Evolutionary conservation across 2,888 invertebrate species (phyloP), one percentile per base, ranked within the genome.

Genomic region (Dynastes hyllus): DNA sequence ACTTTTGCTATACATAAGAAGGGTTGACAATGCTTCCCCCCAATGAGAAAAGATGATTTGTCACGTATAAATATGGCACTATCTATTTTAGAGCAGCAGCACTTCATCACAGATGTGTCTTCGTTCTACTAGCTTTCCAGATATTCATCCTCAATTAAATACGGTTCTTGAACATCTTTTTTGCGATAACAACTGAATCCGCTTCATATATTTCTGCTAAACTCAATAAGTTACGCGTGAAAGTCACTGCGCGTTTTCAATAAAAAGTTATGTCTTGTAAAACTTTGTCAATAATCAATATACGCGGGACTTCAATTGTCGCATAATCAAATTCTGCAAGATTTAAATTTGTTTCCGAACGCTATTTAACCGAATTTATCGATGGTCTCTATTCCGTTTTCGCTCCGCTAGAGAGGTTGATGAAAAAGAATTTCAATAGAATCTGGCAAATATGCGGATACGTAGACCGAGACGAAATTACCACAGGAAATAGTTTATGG

Each of bases 401-500:
- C 50, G 51, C 13, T 51, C 29, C 69, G 69, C 16, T 51, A 13
- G 13, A 53, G 69, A 9, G 11, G 50, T 22, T 50, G 50, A 69
- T 29, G 13, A 51, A 27, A 29, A 69, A 69, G 69, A 29, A 29
- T 29, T 69, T 51, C 13, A 51, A 69, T 69, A 53, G 58, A 40
- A 73, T 58, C 40, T 58, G 58, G 58, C 58, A 58, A 73, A 27
- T 55, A 37, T 37, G 58, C 73, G 58, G 73, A 37, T 58, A 45
- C 58, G 22, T n/a, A 58, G 40, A 51, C 70, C 51, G 51, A 53
- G 9, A 73, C 58, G 37, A 73, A 73, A 73, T 73, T 58, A 58
- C 73, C 9, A 55, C 73, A 5, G 73, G 73, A 73, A 73, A 73
- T 61, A 73, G 73, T 73, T 73, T 73, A 55, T 73, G 58, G 73